Conservation (phyloP, 2,888 invertebrate species). For the Diarsia dahlii region DNA sequence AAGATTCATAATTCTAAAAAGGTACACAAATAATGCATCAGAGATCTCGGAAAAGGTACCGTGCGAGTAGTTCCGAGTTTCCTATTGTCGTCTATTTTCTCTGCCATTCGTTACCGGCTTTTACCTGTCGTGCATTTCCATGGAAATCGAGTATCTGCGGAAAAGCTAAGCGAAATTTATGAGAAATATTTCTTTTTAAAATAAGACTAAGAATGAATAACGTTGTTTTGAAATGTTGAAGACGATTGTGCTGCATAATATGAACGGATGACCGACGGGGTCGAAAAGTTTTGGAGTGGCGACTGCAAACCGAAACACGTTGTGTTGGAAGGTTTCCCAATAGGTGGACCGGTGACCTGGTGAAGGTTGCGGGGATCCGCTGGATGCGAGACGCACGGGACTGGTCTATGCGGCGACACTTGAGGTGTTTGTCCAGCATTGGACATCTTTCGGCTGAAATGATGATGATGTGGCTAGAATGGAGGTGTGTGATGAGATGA, state of each 20-base stretch:
- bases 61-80: slow-evolving; percentile 8
- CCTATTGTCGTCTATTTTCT: slow-evolving; percentile 53
- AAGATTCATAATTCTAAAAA: slow-evolving; percentile 1
- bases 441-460: no score
- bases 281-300: no score
- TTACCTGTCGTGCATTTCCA: slow-evolving; percentile 60
- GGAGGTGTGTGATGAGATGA: background rate
- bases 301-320: no score
- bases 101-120: slow-evolving; percentile 60
- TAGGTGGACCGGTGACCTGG: no score
- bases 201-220: slow-evolving; percentile 16
- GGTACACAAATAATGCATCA: background rate
- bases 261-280: no score
- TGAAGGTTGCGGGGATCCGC: no score
- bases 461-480: background rate
- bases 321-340: no score
- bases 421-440: no score
- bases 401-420: no score
- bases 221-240: slow-evolving; percentile 1
- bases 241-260: no score
- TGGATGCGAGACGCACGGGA: no score
- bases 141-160: slow-evolving; percentile 44
- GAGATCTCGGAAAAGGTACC: slow-evolving; percentile 16
- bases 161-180: slow-evolving; percentile 54
- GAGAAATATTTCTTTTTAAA: slow-evolving; percentile 13